A percentile compares a stretch with the other conserved stretches of the same genome.
Conservation (phyloP, 2,888 invertebrate genomes). For the Habroteleia sp. region DNA sequence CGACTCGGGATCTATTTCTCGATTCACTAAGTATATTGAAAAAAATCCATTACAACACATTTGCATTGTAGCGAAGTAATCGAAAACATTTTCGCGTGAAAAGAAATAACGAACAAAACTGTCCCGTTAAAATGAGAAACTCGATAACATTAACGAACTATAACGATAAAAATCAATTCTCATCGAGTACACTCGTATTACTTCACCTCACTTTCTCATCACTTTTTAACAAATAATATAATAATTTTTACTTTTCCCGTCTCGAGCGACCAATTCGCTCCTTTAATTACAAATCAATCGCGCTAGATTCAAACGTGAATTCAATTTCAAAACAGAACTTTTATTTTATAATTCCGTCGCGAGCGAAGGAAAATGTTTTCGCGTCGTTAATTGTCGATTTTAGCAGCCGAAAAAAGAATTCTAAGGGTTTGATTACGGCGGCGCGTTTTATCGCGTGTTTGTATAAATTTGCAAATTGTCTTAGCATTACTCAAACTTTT, state of each 20-base stretch:
- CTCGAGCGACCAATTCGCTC: no score
- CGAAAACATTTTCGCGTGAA: not conserved
- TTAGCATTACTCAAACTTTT: constrained; percentile 16
- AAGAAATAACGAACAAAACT: not conserved
- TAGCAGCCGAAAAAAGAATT: no score
- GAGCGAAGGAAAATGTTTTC: no score
- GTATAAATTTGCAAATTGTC: not conserved
- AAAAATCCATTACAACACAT: not conserved
- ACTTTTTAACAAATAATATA: no score
- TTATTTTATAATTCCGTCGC: no score
- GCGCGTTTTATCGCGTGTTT: constrained; percentile 3
- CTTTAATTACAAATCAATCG: no score
- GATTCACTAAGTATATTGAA: no score
- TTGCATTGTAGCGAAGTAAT: not conserved
- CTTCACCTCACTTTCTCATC: constrained; percentile 2
- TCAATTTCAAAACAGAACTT: no score
- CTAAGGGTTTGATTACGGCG: not conserved
- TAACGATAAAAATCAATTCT: constrained; percentile 4
- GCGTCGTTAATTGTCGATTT: no score
- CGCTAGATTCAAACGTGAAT: no score
- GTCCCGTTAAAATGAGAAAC: not conserved
- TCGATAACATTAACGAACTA: not conserved
- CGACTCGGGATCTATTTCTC: not conserved
- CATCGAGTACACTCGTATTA: not conserved
- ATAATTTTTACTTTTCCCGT: no score